Percentiles rank a stretch among this genome's conserved stretches.
Evolutionary conservation across 2,113 vertebrate genomes (phyloP).

Genomic region (Myanophis thanlyinensis): DNA sequence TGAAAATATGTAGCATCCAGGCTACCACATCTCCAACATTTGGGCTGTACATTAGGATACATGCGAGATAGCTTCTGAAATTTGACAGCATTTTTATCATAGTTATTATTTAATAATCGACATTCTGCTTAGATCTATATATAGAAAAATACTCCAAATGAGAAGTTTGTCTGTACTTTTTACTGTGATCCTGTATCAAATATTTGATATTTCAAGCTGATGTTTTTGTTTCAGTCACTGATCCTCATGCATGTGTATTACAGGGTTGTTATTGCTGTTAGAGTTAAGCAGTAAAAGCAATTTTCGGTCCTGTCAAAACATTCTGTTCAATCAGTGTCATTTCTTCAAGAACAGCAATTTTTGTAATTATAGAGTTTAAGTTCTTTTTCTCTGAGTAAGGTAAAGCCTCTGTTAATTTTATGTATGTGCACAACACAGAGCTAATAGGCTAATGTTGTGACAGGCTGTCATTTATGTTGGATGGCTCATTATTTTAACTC

Average conservation of each 20-base stretch:
- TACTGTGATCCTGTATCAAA: neutral
- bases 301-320: accelerated
- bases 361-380: slow-evolving; percentile 1
- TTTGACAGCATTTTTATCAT: neutral
- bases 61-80: too few species aligned
- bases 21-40: too few species aligned
- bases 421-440: slow-evolving; percentile 8
- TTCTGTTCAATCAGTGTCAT: neutral
- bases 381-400: neutral
- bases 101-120: neutral
- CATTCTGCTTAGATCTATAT: neutral
- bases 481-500: neutral
- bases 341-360: slow-evolving; percentile 6
- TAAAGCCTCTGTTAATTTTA: neutral
- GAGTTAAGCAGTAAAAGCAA: neutral
- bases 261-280: neutral
- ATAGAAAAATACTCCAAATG: neutral
- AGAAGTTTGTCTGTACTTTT: accelerated
- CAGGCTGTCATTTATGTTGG: slow-evolving; percentile 6
- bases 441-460: neutral
- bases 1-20: too few species aligned
- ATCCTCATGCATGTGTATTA: neutral
- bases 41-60: too few species aligned
- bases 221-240: neutral
- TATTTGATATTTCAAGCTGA: neutral